Evolutionary conservation across 1,140 invertebrate species (phyloP).

Genomic region (Zaprionus inermis): DNA sequence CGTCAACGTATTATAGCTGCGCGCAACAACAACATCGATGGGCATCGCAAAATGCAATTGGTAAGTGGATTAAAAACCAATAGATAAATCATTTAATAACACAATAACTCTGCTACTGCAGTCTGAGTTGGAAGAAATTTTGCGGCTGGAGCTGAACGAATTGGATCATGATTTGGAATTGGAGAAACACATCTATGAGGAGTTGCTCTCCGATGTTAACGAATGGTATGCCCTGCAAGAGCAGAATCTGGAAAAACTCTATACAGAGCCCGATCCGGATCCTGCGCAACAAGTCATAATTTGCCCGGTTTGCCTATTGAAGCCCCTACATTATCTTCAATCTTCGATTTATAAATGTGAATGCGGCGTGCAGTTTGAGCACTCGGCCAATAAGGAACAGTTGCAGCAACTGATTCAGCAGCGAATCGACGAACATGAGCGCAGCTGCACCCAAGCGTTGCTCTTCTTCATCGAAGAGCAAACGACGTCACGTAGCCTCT

Average conservation of each 20-base stretch:
- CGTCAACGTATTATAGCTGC: constrained; percentile 59
- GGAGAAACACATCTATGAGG: constrained; percentile 66
- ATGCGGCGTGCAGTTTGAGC: constrained; percentile 59
- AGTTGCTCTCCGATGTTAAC: constrained; percentile 65
- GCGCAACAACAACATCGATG: constrained; percentile 45
- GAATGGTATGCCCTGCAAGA: constrained; percentile 76
- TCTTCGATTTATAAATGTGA: constrained; percentile 38
- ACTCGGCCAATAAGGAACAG: constrained; percentile 38
- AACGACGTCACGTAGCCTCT: constrained; percentile 43
- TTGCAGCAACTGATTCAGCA: constrained; percentile 40
- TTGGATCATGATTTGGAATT: constrained; percentile 67
- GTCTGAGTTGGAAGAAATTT: constrained; percentile 56
- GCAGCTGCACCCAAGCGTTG: constrained; percentile 57
- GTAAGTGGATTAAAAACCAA: constrained; percentile 18
- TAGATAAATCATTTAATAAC: background rate
- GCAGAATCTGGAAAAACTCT: constrained; percentile 59
- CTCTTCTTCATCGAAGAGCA: constrained; percentile 65
- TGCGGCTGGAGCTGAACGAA: constrained; percentile 66
- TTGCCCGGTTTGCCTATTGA: constrained; percentile 69
- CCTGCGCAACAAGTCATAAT: constrained; percentile 26
- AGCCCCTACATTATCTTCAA: constrained; percentile 26
- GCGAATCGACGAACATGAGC: constrained; percentile 58
- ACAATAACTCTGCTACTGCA: constrained; percentile 6
- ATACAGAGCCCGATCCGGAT: constrained; percentile 43
- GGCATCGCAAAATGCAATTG: constrained; percentile 55